A percentile compares a stretch with the other conserved stretches of the same genome.
These are phyloP conservation scores for Microplitis manilae DNA, from an alignment of 2,888 invertebrate species.

Conservation along the genomic window DNA sequence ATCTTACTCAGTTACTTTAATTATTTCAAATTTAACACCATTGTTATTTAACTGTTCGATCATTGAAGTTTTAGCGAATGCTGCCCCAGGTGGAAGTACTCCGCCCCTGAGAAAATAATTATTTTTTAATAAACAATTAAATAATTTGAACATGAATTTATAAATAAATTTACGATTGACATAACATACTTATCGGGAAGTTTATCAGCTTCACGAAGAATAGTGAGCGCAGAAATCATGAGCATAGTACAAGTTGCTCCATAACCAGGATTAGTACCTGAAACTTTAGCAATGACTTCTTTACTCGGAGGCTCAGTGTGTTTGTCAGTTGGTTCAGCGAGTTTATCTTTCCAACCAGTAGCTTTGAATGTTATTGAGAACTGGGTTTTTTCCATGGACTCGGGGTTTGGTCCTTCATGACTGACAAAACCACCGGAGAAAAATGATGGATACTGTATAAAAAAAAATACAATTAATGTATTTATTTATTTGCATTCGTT, in stretches of 20 bases:
- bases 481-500: background rate
- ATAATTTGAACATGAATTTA: background rate
- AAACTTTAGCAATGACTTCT: slow-evolving; percentile 78
- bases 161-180: background rate
- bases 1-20: slow-evolving; percentile 60
- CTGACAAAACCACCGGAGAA: slow-evolving; percentile 83
- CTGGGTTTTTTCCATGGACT: slow-evolving; percentile 75
- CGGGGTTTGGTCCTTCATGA: slow-evolving; percentile 78
- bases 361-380: slow-evolving; percentile 83
- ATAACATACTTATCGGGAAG: slow-evolving; percentile 81
- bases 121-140: slow-evolving; percentile 5
- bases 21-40: slow-evolving; percentile 81
- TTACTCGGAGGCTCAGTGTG: slow-evolving; percentile 78
- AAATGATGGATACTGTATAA: slow-evolving; percentile 76
- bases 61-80: slow-evolving; percentile 86
- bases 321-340: slow-evolving; percentile 74
- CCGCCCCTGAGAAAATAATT: slow-evolving; percentile 80
- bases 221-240: slow-evolving; percentile 81
- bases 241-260: slow-evolving; percentile 84
- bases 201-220: slow-evolving; percentile 83
- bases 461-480: background rate
- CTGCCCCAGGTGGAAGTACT: slow-evolving; percentile 88
- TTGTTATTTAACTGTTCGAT: slow-evolving; percentile 82
- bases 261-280: slow-evolving; percentile 85
- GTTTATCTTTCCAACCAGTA: slow-evolving; percentile 83